Evolutionary conservation across 2,888 invertebrate species (phyloP).

Genomic region (Gymnoscelis rufifasciata): DNA sequence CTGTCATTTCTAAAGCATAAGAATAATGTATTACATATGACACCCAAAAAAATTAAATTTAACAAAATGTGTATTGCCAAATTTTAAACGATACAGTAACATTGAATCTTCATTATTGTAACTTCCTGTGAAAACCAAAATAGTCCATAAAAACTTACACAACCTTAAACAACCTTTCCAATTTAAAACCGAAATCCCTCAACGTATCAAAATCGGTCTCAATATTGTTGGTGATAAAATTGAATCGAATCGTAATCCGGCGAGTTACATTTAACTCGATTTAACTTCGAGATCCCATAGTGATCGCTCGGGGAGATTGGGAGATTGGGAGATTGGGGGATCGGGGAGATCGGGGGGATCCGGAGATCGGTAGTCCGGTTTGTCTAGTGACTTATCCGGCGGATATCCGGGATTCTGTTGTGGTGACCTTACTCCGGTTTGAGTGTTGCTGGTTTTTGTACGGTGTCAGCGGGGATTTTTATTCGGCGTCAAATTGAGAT

Average conservation of each 20-base stretch:
- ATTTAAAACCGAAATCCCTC: background rate
- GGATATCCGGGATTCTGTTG: slow-evolving; percentile 29
- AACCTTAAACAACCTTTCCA: background rate
- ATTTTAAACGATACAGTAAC: no score
- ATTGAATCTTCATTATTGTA: no score
- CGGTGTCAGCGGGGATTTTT: slow-evolving; percentile 9
- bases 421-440: background rate
- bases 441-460: slow-evolving; percentile 43
- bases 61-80: no score
- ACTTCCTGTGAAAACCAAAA: no score
- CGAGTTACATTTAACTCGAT: slow-evolving; percentile 26
- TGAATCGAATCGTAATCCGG: slow-evolving; percentile 18
- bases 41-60: no score
- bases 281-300: slow-evolving; percentile 42
- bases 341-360: background rate
- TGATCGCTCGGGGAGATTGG: slow-evolving; percentile 51
- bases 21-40: no score
- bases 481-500: no score
- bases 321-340: slow-evolving; percentile 35
- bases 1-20: no score
- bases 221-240: slow-evolving; percentile 20
- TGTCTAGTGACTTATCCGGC: slow-evolving; percentile 57
- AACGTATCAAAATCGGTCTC: background rate
- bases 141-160: no score
- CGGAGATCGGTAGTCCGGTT: slow-evolving; percentile 62